Percentiles rank a stretch among this genome's conserved stretches.
These are phyloP conservation scores for Sesia apiformis DNA, from an alignment of 2,888 invertebrate genomes.

Conservation along the genomic window DNA sequence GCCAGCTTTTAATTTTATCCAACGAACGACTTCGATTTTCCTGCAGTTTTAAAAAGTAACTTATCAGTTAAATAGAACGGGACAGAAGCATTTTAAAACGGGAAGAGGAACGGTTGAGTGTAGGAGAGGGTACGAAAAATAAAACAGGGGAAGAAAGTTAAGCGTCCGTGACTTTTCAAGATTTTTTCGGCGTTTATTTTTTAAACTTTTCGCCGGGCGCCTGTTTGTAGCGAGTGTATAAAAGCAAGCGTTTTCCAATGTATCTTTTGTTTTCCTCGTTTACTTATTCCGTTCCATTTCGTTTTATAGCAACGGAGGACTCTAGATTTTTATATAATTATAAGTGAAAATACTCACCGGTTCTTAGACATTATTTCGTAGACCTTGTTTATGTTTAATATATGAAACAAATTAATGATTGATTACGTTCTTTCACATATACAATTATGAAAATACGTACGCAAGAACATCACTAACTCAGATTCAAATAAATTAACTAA, in stretches of 20 bases:
- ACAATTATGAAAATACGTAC: no score
- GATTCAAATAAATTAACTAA: no score
- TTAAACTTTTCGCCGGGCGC: conserved; percentile 59
- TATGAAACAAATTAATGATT: not conserved
- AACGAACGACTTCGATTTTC: conserved; percentile 66
- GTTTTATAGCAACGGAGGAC: conserved; percentile 18
- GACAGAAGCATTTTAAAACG: conserved; percentile 31
- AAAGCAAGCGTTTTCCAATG: conserved; percentile 56
- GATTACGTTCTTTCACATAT: no score
- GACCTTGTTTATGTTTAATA: not conserved
- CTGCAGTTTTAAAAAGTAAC: conserved; percentile 71
- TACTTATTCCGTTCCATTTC: conserved; percentile 35
- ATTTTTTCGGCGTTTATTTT: conserved; percentile 71
- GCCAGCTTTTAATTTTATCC: conserved; percentile 67
- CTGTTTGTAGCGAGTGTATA: conserved; percentile 45
- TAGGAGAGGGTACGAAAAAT: conserved; percentile 67
- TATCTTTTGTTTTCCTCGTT: conserved; percentile 50
- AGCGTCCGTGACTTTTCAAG: conserved; percentile 75
- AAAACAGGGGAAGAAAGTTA: conserved; percentile 74
- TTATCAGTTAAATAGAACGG: conserved; percentile 62
- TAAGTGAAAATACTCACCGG: not conserved
- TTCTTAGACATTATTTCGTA: not conserved
- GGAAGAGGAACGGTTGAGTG: conserved; percentile 30
- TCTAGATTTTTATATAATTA: not conserved
- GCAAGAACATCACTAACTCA: no score